A percentile compares a stretch with the other conserved stretches of the same genome.
Conservation (phyloP, 2,113 vertebrate species). For the Oryzias celebensis region DNA sequence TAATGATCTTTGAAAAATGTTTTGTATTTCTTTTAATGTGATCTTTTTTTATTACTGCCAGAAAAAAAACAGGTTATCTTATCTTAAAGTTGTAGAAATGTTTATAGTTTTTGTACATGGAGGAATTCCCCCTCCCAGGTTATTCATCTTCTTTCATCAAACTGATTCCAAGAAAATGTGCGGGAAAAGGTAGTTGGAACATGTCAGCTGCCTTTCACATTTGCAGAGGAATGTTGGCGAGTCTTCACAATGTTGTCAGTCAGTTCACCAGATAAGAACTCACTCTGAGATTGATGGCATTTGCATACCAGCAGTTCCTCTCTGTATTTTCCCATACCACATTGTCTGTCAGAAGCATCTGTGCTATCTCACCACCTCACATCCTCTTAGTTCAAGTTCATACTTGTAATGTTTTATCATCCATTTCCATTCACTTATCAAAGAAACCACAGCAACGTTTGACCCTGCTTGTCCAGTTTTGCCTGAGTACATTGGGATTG, state of each 20-base stretch:
- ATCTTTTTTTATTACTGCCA: constrained; percentile 31
- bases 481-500: background rate
- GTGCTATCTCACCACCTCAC: constrained; percentile 49
- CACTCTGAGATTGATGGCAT: constrained; percentile 69
- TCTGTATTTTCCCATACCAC: constrained; percentile 65
- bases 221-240: constrained; percentile 71
- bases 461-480: constrained; percentile 10
- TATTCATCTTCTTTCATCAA: constrained; percentile 45
- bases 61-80: constrained; percentile 2
- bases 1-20: constrained; percentile 27
- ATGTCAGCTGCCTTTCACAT: constrained; percentile 70
- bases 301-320: constrained; percentile 60
- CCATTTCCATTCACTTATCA: constrained; percentile 23
- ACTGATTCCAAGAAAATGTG: constrained; percentile 49
- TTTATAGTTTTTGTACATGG: constrained; percentile 12
- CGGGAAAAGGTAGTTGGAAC: constrained; percentile 54
- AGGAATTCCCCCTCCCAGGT: constrained; percentile 62
- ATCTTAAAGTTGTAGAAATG: constrained; percentile 31
- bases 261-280: constrained; percentile 58
- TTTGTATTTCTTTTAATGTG: constrained; percentile 13
- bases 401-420: constrained; percentile 49
- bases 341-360: constrained; percentile 47
- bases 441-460: constrained; percentile 13
- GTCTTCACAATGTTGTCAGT: constrained; percentile 64
- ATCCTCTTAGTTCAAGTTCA: constrained; percentile 58